phyloP scores from a whole-genome alignment of 2,888 invertebrate genomes.

The Megalurothrips usitatus region DNA sequence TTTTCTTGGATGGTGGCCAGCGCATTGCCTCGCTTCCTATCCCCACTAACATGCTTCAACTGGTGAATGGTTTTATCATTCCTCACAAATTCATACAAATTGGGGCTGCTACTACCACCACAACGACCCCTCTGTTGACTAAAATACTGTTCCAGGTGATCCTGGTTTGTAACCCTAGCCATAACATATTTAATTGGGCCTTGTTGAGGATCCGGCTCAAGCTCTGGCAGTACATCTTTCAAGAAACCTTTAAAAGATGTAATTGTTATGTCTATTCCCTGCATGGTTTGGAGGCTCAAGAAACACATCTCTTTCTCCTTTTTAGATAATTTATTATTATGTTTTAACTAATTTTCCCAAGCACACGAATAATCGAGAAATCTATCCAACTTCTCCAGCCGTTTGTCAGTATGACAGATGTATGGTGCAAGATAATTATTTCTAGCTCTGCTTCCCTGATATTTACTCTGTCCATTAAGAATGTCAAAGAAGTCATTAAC shows the following conservation, averaged over 20 bases:
- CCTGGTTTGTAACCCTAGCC: background rate
- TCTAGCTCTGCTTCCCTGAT: background rate
- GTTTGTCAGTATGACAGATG: background rate
- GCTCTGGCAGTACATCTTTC: background rate
- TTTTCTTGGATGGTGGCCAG: background rate
- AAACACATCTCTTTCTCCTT: background rate
- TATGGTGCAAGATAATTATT: background rate
- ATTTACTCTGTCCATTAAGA: background rate
- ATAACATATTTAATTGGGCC: background rate
- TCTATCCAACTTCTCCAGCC: background rate
- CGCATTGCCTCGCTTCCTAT: background rate
- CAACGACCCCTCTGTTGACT: background rate
- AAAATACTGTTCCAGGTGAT: background rate
- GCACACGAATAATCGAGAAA: background rate
- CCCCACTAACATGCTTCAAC: background rate
- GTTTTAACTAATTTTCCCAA: background rate
- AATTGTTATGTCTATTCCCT: background rate
- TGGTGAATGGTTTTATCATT: background rate
- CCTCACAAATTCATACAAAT: background rate
- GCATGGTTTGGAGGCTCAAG: background rate
- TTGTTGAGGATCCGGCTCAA: background rate
- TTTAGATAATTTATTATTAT: background rate
- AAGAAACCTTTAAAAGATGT: background rate
- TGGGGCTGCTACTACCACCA: background rate
- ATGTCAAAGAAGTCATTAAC: background rate